Conservation (phyloP, 2,113 vertebrate species). For the Plectropomus leopardus region DNA sequence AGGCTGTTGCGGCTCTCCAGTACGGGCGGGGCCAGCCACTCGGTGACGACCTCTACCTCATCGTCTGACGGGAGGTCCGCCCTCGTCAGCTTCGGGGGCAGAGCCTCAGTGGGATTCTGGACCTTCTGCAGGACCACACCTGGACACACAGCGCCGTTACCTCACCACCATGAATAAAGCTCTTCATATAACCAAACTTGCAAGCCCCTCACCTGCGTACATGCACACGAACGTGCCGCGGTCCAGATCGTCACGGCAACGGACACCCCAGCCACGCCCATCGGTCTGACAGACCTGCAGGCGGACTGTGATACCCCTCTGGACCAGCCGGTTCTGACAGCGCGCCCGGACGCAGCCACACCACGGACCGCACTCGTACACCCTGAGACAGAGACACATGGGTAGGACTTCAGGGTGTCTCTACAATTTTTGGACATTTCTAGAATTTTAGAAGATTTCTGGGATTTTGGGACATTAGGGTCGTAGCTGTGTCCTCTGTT, state of each 20-base stretch:
- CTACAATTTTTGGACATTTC: no score
- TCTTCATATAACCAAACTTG: no score
- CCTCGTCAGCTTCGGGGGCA: constrained; percentile 54
- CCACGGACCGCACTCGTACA: constrained; percentile 93
- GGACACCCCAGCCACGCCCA: constrained; percentile 92
- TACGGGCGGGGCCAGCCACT: constrained; percentile 79
- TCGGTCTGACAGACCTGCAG: constrained; percentile 92
- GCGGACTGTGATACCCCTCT: constrained; percentile 91
- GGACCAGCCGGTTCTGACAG: constrained; percentile 95
- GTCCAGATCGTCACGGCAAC: constrained; percentile 94
- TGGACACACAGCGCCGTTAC: constrained; percentile 13
- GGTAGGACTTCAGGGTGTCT: no score
- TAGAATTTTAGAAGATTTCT: no score
- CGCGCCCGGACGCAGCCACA: constrained; percentile 89
- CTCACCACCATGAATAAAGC: no score
- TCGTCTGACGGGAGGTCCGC: constrained; percentile 78
- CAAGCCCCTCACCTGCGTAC: constrained; percentile 87
- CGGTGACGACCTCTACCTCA: constrained; percentile 86
- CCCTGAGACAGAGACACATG: constrained; percentile 81
- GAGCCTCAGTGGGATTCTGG: constrained; percentile 13
- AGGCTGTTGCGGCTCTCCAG: constrained; percentile 47
- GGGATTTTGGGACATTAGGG: no score
- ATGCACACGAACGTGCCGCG: constrained; percentile 94
- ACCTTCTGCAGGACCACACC: constrained; percentile 76
- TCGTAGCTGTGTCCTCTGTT: no score